phyloP scores from a whole-genome alignment of 2,888 invertebrate species.

The Alitta virens region DNA sequence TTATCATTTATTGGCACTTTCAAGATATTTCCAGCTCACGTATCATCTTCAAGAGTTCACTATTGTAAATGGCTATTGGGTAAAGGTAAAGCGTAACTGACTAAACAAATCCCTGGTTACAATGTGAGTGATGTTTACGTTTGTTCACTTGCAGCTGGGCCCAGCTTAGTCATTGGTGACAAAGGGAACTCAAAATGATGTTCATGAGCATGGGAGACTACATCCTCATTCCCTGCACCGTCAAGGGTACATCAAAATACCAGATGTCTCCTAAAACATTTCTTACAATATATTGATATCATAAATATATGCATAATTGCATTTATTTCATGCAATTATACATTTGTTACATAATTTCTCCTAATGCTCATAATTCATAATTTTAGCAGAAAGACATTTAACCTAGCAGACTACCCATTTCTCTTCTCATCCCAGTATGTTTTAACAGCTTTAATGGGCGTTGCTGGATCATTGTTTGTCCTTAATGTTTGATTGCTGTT shows the following conservation, averaged over 20 bases:
- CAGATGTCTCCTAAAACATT: slow-evolving; percentile 8
- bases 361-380: slow-evolving; percentile 16
- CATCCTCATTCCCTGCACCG: slow-evolving; percentile 9
- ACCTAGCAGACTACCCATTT: too few relatives aligned
- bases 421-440: too few relatives aligned
- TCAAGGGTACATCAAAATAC: slow-evolving; percentile 16
- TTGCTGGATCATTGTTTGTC: slow-evolving; percentile 1
- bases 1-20: too few relatives aligned
- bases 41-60: too few relatives aligned
- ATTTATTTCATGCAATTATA: background rate
- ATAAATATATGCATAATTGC: background rate
- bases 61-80: too few relatives aligned
- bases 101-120: slow-evolving; percentile 13
- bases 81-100: slow-evolving; percentile 3
- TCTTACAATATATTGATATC: background rate
- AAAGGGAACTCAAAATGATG: slow-evolving; percentile 25
- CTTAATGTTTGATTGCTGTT: background rate
- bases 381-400: background rate
- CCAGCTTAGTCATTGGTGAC: slow-evolving; percentile 20
- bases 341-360: slow-evolving; percentile 8
- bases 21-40: too few relatives aligned
- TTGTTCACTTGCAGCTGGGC: slow-evolving; percentile 50
- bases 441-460: background rate
- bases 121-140: slow-evolving; percentile 40
- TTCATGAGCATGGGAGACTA: slow-evolving; percentile 25